phyloP scores from a whole-genome alignment of 2,797 vertebrate genomes.

The Anguilla megastoma region DNA sequence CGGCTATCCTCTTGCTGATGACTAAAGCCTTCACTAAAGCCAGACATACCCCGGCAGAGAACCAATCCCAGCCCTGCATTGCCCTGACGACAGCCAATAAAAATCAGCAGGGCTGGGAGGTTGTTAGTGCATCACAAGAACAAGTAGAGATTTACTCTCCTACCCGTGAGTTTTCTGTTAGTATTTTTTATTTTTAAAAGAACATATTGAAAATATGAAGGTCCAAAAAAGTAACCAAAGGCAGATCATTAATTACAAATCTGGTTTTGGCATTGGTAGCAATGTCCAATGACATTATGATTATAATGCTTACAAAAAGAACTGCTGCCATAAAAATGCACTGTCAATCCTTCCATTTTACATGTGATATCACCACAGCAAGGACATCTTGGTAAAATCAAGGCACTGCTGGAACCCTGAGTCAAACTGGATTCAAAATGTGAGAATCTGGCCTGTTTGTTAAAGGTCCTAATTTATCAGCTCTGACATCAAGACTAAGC shows the following conservation, averaged over 20 bases:
- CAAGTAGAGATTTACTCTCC: not conserved
- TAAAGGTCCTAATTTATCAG: not conserved
- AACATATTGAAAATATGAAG: not conserved
- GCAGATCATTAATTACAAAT: no score
- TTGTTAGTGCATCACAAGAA: not conserved
- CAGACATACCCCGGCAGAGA: conserved; percentile 12
- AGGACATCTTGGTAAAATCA: not conserved
- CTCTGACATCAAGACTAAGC: conserved; percentile 10
- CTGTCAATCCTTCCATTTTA: not conserved
- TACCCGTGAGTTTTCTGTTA: not conserved
- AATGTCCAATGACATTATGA: not conserved
- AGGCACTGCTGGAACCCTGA: not conserved
- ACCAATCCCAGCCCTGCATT: conserved; percentile 1
- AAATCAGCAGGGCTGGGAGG: not conserved
- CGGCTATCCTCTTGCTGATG: not conserved
- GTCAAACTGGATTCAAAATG: not conserved
- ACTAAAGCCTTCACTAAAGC: conserved; percentile 8
- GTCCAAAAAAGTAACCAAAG: not conserved
- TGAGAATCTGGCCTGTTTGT: not conserved
- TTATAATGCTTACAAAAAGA: not conserved
- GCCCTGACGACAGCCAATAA: not conserved
- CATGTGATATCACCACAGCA: not conserved
- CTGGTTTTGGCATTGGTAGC: not conserved
- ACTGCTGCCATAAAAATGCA: not conserved
- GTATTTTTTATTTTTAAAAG: not conserved